These are phyloP conservation scores for Eumeta japonica DNA, from an alignment of 1,140 invertebrate genomes.

Conservation along the genomic window DNA sequence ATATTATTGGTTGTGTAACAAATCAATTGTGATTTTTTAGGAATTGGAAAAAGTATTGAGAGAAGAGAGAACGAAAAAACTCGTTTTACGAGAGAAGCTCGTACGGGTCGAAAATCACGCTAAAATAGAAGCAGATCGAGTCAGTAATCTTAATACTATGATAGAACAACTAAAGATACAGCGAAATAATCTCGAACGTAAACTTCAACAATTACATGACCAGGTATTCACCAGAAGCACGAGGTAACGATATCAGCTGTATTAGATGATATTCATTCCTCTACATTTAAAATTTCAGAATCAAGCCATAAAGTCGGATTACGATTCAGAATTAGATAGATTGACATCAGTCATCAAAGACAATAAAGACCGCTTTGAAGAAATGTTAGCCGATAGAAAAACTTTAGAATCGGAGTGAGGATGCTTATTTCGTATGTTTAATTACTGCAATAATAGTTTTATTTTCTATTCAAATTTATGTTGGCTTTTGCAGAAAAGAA, in stretches of 20 bases:
- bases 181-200: slow-evolving; percentile 22
- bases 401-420: slow-evolving; percentile 40
- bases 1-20: too few relatives aligned
- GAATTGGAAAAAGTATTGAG: slow-evolving; percentile 36
- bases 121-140: slow-evolving; percentile 24
- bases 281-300: slow-evolving; percentile 23
- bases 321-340: slow-evolving; percentile 31
- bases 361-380: slow-evolving; percentile 34
- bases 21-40: too few relatives aligned
- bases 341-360: slow-evolving; percentile 32
- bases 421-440: slow-evolving; percentile 1
- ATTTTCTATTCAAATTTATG: neutral
- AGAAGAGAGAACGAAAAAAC: slow-evolving; percentile 27
- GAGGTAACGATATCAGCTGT: too few relatives aligned
- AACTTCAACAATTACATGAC: slow-evolving; percentile 28
- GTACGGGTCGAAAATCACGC: slow-evolving; percentile 25
- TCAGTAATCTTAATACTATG: slow-evolving; percentile 24
- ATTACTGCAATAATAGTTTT: slow-evolving; percentile 4
- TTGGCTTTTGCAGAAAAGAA: slow-evolving; percentile 27
- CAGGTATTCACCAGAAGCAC: too few relatives aligned
- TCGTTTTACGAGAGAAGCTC: slow-evolving; percentile 19
- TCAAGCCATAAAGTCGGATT: slow-evolving; percentile 28
- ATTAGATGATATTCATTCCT: too few relatives aligned
- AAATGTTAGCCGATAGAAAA: slow-evolving; percentile 33
- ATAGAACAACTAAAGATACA: slow-evolving; percentile 25